A percentile compares a stretch with the other conserved stretches of the same genome.
Evolutionary conservation across 2,888 invertebrate species (phyloP).

Genomic region (Mythimna vitellina): DNA sequence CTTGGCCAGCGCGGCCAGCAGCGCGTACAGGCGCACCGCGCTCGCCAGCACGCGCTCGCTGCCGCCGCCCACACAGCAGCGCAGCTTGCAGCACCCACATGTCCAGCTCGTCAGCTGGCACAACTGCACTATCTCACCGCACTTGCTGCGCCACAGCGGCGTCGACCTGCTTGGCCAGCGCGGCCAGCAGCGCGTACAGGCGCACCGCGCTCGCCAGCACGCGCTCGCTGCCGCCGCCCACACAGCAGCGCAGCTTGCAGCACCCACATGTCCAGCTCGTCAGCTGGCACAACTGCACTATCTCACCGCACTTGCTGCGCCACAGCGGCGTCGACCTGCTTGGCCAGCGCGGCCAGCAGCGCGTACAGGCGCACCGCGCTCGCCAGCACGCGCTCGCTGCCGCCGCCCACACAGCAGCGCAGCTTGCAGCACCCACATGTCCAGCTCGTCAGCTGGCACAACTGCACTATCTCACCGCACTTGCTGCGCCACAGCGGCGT

Average conservation of each 20-base stretch:
- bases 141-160: conserved; percentile 65
- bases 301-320: too few relatives aligned
- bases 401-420: conserved; percentile 76
- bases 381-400: conserved; percentile 75
- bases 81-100: conserved; percentile 65
- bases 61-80: conserved; percentile 76
- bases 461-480: conserved; percentile 76
- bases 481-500: conserved; percentile 65
- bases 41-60: conserved; percentile 74
- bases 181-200: conserved; percentile 74
- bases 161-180: conserved; percentile 72
- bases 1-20: conserved; percentile 71
- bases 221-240: conserved; percentile 77
- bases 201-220: conserved; percentile 73
- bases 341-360: conserved; percentile 71
- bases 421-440: conserved; percentile 64
- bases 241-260: conserved; percentile 73
- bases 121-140: conserved; percentile 77
- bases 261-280: conserved; percentile 68
- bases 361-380: conserved; percentile 75
- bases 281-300: conserved; percentile 79
- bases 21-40: conserved; percentile 75
- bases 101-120: conserved; percentile 77
- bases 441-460: conserved; percentile 78
- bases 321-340: conserved; percentile 68